Conservation (phyloP, 2,113 vertebrate species). For the Xiphophorus maculatus region DNA sequence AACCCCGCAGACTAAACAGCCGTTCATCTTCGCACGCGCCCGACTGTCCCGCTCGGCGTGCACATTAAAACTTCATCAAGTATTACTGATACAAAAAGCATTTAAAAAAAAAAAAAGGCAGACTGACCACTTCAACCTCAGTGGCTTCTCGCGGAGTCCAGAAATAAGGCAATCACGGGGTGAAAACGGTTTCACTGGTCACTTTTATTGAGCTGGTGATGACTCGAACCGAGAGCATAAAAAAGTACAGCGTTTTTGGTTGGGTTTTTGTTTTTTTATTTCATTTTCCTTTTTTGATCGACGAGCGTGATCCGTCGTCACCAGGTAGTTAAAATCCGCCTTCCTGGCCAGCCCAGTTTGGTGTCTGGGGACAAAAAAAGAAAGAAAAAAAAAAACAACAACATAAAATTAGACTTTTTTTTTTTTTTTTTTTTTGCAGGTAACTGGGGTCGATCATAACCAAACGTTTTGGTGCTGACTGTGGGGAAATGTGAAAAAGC, state of each 20-base stretch:
- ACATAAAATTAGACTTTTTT: slow-evolving; percentile 24
- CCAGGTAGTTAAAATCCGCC: slow-evolving; percentile 58
- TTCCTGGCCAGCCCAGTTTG: slow-evolving; percentile 73
- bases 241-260: slow-evolving; percentile 42
- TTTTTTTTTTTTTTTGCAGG: slow-evolving; percentile 18
- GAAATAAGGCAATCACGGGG: slow-evolving; percentile 76
- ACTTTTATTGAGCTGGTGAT: slow-evolving; percentile 80
- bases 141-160: slow-evolving; percentile 68
- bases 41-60: slow-evolving; percentile 67
- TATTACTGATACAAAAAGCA: slow-evolving; percentile 67
- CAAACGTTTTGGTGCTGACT: slow-evolving; percentile 29
- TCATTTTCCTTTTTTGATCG: slow-evolving; percentile 26
- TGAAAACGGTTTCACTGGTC: slow-evolving; percentile 68
- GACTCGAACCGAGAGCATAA: slow-evolving; percentile 68
- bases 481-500: slow-evolving; percentile 51
- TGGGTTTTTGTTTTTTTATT: no score
- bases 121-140: slow-evolving; percentile 72
- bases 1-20: slow-evolving; percentile 80
- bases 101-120: no score
- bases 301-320: slow-evolving; percentile 51
- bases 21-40: slow-evolving; percentile 75
- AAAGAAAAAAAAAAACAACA: slow-evolving; percentile 28
- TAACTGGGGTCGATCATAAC: slow-evolving; percentile 33
- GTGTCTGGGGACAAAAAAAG: slow-evolving; percentile 62
- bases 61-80: slow-evolving; percentile 81